Evolutionary conservation across 37 sponge, comb jelly and placozoan species (phyloP), one percentile per base, ranked within the genome.

Genomic region (Dysidea cf. avara): DNA sequence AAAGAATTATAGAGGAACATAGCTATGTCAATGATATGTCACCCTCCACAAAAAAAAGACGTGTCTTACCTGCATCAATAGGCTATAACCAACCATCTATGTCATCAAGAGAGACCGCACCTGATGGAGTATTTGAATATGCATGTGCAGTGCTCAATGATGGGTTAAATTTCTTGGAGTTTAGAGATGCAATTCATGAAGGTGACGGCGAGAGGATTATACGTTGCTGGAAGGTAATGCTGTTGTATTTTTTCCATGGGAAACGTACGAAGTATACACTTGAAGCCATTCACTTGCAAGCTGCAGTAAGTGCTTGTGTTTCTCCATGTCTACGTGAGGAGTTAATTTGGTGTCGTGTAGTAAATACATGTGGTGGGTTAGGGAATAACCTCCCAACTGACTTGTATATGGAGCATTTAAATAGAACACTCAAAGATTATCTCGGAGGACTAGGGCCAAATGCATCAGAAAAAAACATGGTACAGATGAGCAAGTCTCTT

Each of bases 211-310:
- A 24, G 26, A 62, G 77, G 26, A 76, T 76, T 9, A 12, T 76
- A 14, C 3, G 67, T 24, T 78, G 78, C 39, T 78, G 78, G 78
- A 66, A 67, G 39, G 56, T 78, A 57, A 35, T 67, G 68, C 60
- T 78, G 2, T 47, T 38, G 25, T 78, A 78, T 52, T 78, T 66
- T 38, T 28, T 21, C 14, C 25, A 7, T 30, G 25, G 53, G 43
- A 52, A 52, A 21, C 79, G 68, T 33, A 53, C 7, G 0, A 78
- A 78, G 28, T 78, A 78, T 67, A 69, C 79, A 2, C 28, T 56
- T 0, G 71, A 79, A 28, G 55, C 58, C 20, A 51, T 69, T 33
- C 16, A 55, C n/a, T 58, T 53, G 12, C n/a, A 61, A 29, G 38
- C 53, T 54, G 25, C 35, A 30, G 56, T 70, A 25, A 33, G 55